Percentiles rank a stretch among this genome's conserved stretches.
These are phyloP conservation scores for Amorpha juglandis DNA, from an alignment of 2,888 invertebrate species.

Conservation along the genomic window DNA sequence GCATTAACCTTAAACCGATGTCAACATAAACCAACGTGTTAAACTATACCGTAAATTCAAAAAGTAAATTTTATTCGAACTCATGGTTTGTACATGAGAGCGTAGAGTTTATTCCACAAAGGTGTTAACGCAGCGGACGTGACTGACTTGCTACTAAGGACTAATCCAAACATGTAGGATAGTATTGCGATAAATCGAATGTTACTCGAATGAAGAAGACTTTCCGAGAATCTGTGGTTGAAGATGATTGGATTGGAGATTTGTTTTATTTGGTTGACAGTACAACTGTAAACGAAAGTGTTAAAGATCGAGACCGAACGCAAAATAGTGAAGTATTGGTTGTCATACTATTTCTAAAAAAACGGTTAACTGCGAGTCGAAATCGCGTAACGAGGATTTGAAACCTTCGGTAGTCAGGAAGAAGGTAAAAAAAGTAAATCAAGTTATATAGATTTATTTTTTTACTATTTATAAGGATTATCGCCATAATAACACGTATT, in stretches of 20 bases:
- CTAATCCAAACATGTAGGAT: slow-evolving; percentile 5
- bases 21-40: background rate
- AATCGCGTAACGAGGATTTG: no score
- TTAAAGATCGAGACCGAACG: no score
- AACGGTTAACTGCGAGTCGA: no score
- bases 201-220: background rate
- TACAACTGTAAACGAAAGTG: no score
- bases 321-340: no score
- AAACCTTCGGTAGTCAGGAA: no score
- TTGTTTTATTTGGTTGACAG: background rate
- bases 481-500: no score
- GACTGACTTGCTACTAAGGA: slow-evolving; percentile 10
- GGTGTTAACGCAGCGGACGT: slow-evolving; percentile 24
- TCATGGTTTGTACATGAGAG: slow-evolving; percentile 18
- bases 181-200: background rate
- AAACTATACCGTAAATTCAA: background rate
- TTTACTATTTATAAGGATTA: no score
- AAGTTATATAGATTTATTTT: no score
- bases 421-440: no score
- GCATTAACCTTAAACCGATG: background rate
- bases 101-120: slow-evolving; percentile 25
- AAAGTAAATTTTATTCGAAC: background rate
- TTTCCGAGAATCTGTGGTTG: background rate
- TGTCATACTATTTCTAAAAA: no score
- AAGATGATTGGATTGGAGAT: no score